Percentiles rank a stretch among this genome's conserved stretches.
phyloP scores from a whole-genome alignment of 2,888 invertebrate genomes.

The Balanococcus diminutus region DNA sequence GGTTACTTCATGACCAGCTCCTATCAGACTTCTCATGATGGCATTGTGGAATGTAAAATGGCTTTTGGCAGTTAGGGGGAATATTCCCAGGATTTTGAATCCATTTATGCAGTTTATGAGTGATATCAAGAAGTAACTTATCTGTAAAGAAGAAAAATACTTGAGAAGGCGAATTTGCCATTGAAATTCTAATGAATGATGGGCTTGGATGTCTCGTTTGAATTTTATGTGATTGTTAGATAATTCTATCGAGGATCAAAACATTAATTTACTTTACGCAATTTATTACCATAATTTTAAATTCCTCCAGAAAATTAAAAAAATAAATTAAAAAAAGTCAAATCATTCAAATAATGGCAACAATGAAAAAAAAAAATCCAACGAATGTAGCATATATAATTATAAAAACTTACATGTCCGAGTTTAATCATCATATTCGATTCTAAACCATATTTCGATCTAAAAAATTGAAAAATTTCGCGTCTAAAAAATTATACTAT shows the following conservation, averaged over 20 bases:
- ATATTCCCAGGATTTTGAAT: conserved; percentile 8
- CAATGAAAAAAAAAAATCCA: neutral
- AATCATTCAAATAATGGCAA: neutral
- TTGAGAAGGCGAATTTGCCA: neutral
- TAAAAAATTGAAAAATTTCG: neutral
- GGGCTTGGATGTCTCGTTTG: neutral
- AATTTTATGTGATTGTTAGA: too few species aligned
- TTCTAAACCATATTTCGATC: neutral
- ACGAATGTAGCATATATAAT: too few species aligned
- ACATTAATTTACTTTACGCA: too few species aligned
- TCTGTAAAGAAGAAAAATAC: too few species aligned
- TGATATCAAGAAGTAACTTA: neutral
- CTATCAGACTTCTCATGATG: conserved; percentile 1
- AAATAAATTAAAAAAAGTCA: neutral
- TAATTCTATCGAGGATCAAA: too few species aligned
- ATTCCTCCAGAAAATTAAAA: neutral
- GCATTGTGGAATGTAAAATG: conserved; percentile 35
- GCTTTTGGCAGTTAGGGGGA: conserved; percentile 16
- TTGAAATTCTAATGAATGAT: neutral
- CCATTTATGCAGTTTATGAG: neutral
- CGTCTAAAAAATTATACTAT: too few species aligned
- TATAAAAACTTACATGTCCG: neutral
- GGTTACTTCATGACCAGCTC: conserved; percentile 33
- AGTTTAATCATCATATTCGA: neutral
- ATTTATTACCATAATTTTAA: too few species aligned